Evolutionary conservation across 2,797 vertebrate genomes (phyloP).

Genomic region (Okamejei kenojei): DNA sequence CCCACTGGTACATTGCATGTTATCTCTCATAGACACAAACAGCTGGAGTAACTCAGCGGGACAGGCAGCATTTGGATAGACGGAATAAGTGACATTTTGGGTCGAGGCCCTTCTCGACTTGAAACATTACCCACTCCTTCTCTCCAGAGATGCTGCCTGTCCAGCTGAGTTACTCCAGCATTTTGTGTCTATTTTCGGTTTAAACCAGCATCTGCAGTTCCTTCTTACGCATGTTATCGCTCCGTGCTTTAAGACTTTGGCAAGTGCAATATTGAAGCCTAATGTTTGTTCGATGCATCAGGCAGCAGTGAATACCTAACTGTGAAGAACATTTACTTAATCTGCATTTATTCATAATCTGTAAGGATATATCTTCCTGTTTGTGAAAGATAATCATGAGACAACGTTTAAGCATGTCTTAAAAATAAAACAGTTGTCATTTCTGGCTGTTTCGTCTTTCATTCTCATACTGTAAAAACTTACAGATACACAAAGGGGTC

Average conservation of each 20-base stretch:
- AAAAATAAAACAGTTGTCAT: neutral
- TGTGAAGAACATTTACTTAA: neutral
- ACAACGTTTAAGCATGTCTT: neutral
- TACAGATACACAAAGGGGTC: neutral
- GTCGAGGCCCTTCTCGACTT: too few relatives aligned
- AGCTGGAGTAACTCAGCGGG: too few relatives aligned
- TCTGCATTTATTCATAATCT: neutral
- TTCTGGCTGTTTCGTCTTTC: neutral
- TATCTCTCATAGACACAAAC: too few relatives aligned
- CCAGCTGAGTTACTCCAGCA: too few relatives aligned
- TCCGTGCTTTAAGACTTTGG: neutral
- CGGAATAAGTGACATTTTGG: too few relatives aligned
- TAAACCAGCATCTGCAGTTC: too few relatives aligned
- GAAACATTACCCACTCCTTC: too few relatives aligned
- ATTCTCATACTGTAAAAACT: neutral
- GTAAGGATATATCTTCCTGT: neutral
- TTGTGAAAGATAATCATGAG: neutral
- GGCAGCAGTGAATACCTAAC: too few relatives aligned
- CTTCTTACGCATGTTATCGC: too few relatives aligned
- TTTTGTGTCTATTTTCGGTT: too few relatives aligned
- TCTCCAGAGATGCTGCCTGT: too few relatives aligned
- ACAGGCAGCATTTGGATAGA: too few relatives aligned
- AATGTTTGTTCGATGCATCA: neutral
- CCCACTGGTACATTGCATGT: neutral
- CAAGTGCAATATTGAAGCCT: neutral